Percentiles rank a stretch among this genome's conserved stretches.
These are phyloP conservation scores for Cherax quadricarinatus DNA, from an alignment of 1,140 invertebrate genomes.

Conservation along the genomic window DNA sequence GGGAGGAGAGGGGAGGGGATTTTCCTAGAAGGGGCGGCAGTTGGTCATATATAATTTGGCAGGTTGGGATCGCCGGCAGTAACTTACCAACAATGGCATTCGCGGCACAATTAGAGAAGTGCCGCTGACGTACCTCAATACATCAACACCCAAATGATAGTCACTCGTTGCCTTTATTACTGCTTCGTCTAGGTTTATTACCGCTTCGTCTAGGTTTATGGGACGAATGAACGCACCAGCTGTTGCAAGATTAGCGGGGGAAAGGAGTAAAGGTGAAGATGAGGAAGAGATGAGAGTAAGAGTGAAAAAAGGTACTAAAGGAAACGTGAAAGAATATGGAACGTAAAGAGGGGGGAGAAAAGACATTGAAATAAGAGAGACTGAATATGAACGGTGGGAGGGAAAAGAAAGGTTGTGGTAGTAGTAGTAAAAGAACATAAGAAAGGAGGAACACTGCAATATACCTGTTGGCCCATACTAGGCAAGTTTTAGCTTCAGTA, in stretches of 20 bases:
- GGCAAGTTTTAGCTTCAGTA: too few species aligned
- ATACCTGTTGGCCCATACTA: too few species aligned
- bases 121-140: slow-evolving; percentile 10
- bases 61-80: neutral
- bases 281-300: neutral
- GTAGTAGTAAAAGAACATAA: too few species aligned
- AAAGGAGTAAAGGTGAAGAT: neutral
- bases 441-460: too few species aligned
- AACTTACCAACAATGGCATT: slow-evolving; percentile 41
- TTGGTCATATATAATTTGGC: neutral
- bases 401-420: too few species aligned
- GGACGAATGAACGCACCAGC: too few species aligned
- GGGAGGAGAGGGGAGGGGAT: neutral
- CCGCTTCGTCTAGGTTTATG: neutral
- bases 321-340: neutral
- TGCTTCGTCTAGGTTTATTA: slow-evolving; percentile 5
- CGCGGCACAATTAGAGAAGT: slow-evolving; percentile 28
- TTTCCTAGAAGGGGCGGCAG: neutral
- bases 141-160: slow-evolving; percentile 44
- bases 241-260: neutral
- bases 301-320: neutral
- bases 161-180: slow-evolving; percentile 28
- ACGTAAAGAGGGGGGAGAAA: neutral
- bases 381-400: too few species aligned
- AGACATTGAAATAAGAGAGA: too few species aligned